phyloP scores from a whole-genome alignment of 2,797 vertebrate species.

The Meriones psammophilus region DNA sequence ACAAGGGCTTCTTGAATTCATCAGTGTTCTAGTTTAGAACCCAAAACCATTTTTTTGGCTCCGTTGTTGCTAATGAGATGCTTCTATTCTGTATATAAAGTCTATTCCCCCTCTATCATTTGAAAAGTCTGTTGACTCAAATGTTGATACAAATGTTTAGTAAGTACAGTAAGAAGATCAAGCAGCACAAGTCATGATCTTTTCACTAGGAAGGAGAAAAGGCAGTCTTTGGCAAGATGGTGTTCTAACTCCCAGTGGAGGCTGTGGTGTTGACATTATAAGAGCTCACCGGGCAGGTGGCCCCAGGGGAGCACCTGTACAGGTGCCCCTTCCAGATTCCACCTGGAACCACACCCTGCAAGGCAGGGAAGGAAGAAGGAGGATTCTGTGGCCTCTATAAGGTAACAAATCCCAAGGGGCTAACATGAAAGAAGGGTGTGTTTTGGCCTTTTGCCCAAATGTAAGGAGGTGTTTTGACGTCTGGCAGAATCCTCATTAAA shows the following conservation, averaged over 20 bases:
- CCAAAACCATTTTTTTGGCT: background rate
- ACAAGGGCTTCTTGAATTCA: background rate
- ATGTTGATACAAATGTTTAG: background rate
- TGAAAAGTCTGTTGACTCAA: conserved; percentile 43
- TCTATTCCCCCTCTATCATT: background rate
- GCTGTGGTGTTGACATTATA: background rate
- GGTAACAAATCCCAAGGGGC: conserved; percentile 8
- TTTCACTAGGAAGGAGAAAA: conserved; percentile 50
- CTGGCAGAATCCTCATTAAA: conserved; percentile 10
- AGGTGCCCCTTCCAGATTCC: background rate
- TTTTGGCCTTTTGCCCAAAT: conserved; percentile 52
- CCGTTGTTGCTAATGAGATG: background rate
- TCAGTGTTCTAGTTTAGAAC: background rate
- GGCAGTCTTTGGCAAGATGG: background rate
- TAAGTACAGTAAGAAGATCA: background rate
- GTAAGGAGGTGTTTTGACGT: conserved; percentile 7
- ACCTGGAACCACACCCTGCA: background rate
- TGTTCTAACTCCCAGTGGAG: conserved; percentile 17
- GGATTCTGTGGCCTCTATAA: background rate
- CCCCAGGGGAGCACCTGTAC: background rate
- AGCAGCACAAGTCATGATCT: background rate
- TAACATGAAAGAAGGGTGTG: conserved; percentile 9
- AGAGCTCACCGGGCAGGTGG: background rate
- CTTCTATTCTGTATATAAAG: too few species aligned
- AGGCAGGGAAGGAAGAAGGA: background rate